Percentiles rank a stretch among this genome's conserved stretches.
phyloP scores from a whole-genome alignment of 92 coral and sea anemone species.

The Anthopleura xanthogrammica region DNA sequence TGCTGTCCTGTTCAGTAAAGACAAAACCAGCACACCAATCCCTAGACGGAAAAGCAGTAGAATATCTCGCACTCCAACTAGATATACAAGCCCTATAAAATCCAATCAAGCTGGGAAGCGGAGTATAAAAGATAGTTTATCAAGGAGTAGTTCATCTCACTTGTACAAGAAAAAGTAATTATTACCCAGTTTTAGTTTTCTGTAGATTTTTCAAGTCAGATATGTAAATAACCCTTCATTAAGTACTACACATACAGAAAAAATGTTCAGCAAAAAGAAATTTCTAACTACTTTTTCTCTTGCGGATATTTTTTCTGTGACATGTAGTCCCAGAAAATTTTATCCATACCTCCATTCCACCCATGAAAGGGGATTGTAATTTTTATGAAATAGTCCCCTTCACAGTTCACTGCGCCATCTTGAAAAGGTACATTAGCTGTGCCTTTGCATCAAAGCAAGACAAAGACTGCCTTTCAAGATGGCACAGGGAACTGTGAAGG shows the following conservation, averaged over 20 bases:
- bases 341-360: no score
- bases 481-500: no score
- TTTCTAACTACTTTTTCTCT: no score
- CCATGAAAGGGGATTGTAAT: no score
- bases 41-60: conserved; percentile 14
- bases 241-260: not conserved
- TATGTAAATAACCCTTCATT: not conserved
- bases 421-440: no score
- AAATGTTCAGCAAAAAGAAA: not conserved
- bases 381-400: no score
- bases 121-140: conserved; percentile 8
- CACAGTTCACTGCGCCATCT: no score
- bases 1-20: conserved; percentile 54
- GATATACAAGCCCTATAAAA: conserved; percentile 11
- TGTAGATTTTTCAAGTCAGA: not conserved
- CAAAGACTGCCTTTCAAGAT: no score
- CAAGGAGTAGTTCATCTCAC: not conserved
- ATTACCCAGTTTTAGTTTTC: not conserved
- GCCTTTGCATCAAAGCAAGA: no score
- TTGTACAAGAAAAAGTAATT: conserved; percentile 28
- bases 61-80: conserved; percentile 15
- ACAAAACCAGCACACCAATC: conserved; percentile 15
- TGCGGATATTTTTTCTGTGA: no score
- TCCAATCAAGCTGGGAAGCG: conserved; percentile 5
- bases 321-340: no score